Evolutionary conservation across 1,140 invertebrate species (phyloP).

Genomic region (Acromyrmex echinatior): DNA sequence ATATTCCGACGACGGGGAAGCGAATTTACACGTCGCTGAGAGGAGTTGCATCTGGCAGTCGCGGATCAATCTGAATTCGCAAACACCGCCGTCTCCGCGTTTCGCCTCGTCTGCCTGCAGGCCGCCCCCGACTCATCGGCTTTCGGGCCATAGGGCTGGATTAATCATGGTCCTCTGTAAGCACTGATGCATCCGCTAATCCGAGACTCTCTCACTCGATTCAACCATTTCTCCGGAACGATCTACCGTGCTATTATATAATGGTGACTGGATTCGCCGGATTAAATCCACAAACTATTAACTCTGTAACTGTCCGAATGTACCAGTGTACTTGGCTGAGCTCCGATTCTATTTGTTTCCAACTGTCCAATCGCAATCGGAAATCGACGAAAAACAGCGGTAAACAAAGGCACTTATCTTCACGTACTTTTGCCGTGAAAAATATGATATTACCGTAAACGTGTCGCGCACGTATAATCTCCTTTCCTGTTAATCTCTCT

Average conservation of each 20-base stretch:
- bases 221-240: slow-evolving; percentile 66
- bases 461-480: neutral
- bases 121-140: slow-evolving; percentile 65
- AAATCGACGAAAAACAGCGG: slow-evolving; percentile 29
- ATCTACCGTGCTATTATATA: slow-evolving; percentile 67
- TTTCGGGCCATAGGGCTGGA: slow-evolving; percentile 69
- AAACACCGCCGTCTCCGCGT: slow-evolving; percentile 69
- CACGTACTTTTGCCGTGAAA: slow-evolving; percentile 3
- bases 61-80: slow-evolving; percentile 69
- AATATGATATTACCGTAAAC: neutral
- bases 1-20: slow-evolving; percentile 16
- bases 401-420: neutral
- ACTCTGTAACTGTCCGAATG: slow-evolving; percentile 61
- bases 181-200: slow-evolving; percentile 72
- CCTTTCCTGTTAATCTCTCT: neutral
- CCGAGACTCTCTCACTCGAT: slow-evolving; percentile 64
- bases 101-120: slow-evolving; percentile 46
- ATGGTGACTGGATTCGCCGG: slow-evolving; percentile 59
- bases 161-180: slow-evolving; percentile 73
- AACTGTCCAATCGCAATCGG: slow-evolving; percentile 43
- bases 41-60: slow-evolving; percentile 62
- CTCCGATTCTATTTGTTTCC: slow-evolving; percentile 50
- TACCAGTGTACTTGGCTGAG: slow-evolving; percentile 39
- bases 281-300: slow-evolving; percentile 68
- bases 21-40: slow-evolving; percentile 57